These are phyloP conservation scores for Hypena proboscidalis DNA, from an alignment of 2,888 invertebrate species.

Conservation along the genomic window DNA sequence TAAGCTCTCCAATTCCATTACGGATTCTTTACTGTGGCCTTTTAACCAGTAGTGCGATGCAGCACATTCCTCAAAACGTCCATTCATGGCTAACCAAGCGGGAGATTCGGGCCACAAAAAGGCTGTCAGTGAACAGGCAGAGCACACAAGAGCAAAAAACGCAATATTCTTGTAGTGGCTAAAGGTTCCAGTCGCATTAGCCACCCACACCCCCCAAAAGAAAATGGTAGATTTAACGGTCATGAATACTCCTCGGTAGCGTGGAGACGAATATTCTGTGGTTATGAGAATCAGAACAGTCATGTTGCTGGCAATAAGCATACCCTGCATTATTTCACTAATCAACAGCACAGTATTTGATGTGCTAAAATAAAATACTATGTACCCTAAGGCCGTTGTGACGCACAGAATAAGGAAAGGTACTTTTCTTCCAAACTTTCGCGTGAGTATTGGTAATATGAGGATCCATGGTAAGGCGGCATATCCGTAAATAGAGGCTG, in stretches of 20 bases:
- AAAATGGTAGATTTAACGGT: slow-evolving; percentile 48
- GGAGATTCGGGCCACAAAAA: slow-evolving; percentile 60
- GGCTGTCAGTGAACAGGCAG: slow-evolving; percentile 44
- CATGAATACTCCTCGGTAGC: slow-evolving; percentile 48
- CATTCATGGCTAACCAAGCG: slow-evolving; percentile 60
- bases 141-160: slow-evolving; percentile 42
- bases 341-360: slow-evolving; percentile 45
- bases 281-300: slow-evolving; percentile 41
- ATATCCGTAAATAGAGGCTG: slow-evolving; percentile 58
- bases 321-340: slow-evolving; percentile 50
- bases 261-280: slow-evolving; percentile 49
- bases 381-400: slow-evolving; percentile 40
- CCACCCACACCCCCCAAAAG: slow-evolving; percentile 50
- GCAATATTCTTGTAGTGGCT: slow-evolving; percentile 51
- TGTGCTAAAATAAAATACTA: slow-evolving; percentile 46
- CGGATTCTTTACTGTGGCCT: slow-evolving; percentile 47
- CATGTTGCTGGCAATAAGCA: slow-evolving; percentile 40
- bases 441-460: slow-evolving; percentile 49
- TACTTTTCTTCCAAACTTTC: slow-evolving; percentile 50
- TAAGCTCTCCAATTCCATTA: slow-evolving; percentile 50
- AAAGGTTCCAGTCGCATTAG: slow-evolving; percentile 53
- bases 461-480: slow-evolving; percentile 52
- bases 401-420: slow-evolving; percentile 48
- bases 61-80: slow-evolving; percentile 55
- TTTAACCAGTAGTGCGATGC: slow-evolving; percentile 54